Percentiles rank a stretch among this genome's conserved stretches.
Evolutionary conservation across 30 jellyfish, hydroid and myxozoan species (phyloP).

Genomic region (Pelagia noctiluca): DNA sequence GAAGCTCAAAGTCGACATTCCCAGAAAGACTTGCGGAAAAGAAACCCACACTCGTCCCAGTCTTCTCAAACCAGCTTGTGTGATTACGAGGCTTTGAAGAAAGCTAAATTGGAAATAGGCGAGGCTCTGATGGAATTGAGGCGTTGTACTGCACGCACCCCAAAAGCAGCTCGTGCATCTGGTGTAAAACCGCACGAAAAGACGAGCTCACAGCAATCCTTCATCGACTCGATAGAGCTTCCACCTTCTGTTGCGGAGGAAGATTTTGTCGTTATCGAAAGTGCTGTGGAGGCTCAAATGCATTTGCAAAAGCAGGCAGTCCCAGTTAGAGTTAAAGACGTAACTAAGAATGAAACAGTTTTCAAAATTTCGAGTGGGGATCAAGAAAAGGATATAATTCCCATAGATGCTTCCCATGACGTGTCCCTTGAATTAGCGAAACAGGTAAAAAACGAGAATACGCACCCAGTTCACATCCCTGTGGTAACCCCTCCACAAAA

Average conservation of each 20-base stretch:
- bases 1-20: neutral
- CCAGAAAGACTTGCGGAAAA: constrained; percentile 9
- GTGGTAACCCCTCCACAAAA: neutral
- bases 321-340: neutral
- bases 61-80: constrained; percentile 16
- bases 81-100: constrained; percentile 49
- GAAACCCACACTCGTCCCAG: constrained; percentile 16
- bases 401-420: neutral
- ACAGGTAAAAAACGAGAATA: too few species aligned
- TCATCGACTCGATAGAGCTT: constrained; percentile 57
- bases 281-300: neutral
- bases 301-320: neutral
- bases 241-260: constrained; percentile 54
- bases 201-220: constrained; percentile 50
- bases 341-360: constrained; percentile 5
- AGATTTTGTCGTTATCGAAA: constrained; percentile 64
- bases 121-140: constrained; percentile 65
- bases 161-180: neutral
- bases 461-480: too few species aligned
- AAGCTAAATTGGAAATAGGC: constrained; percentile 63
- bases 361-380: neutral
- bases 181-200: constrained; percentile 30
- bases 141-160: constrained; percentile 27
- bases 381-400: neutral
- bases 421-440: too few species aligned